A percentile compares a stretch with the other conserved stretches of the same genome.
Conservation (phyloP, 2,797 vertebrate species). For the Chrosomus eos region DNA sequence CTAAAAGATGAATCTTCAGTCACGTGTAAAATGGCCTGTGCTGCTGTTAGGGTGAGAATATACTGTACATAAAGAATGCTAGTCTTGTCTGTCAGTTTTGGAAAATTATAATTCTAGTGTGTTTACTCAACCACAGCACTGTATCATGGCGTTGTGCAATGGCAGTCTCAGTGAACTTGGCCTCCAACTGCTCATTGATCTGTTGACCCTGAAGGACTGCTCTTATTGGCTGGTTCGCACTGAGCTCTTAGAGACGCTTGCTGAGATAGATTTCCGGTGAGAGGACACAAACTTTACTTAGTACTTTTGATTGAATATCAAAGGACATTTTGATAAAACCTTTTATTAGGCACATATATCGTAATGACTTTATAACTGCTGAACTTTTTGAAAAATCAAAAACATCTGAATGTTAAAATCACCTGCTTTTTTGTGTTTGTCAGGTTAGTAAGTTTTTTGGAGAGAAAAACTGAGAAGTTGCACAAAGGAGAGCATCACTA, state of each 20-base stretch:
- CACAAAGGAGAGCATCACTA: slow-evolving; percentile 94
- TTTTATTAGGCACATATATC: not conserved
- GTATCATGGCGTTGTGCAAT: slow-evolving; percentile 88
- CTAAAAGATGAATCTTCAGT: slow-evolving; percentile 95
- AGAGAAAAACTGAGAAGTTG: slow-evolving; percentile 84
- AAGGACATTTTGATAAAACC: not conserved
- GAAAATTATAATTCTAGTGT: not conserved
- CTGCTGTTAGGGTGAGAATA: slow-evolving; percentile 89
- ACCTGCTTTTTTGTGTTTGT: not conserved
- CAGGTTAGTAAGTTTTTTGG: slow-evolving; percentile 91
- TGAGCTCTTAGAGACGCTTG: slow-evolving; percentile 92
- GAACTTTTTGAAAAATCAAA: not conserved
- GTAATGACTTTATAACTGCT: not conserved
- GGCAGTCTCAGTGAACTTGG: slow-evolving; percentile 91
- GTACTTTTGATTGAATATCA: not conserved
- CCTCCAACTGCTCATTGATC: slow-evolving; percentile 87
- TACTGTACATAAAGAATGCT: not conserved
- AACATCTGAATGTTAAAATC: not conserved
- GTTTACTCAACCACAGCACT: slow-evolving; percentile 74
- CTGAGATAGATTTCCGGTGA: slow-evolving; percentile 95
- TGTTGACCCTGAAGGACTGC: slow-evolving; percentile 87
- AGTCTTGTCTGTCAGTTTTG: not conserved
- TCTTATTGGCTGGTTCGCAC: slow-evolving; percentile 97
- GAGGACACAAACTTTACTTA: not conserved
- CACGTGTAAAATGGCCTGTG: slow-evolving; percentile 94